Percentiles rank a stretch among this genome's conserved stretches.
Conservation (phyloP, 2,113 vertebrate genomes). For the Myanophis thanlyinensis region DNA sequence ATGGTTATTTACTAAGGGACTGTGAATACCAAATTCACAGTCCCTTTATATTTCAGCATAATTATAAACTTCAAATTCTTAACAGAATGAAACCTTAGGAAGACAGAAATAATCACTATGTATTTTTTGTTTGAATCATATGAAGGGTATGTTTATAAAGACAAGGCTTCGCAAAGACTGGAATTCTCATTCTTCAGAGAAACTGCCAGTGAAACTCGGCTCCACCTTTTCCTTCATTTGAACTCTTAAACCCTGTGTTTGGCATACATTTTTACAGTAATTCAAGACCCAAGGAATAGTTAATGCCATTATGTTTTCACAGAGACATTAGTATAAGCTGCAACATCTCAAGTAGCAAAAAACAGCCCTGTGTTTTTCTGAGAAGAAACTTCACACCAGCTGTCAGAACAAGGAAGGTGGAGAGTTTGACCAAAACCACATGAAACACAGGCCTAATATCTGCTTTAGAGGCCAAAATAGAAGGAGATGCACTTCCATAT, state of each 20-base stretch:
- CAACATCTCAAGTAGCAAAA: slow-evolving; percentile 4
- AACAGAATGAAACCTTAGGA: background rate
- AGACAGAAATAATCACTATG: background rate
- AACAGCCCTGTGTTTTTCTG: accelerated
- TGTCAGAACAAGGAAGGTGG: background rate
- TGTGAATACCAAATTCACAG: no score
- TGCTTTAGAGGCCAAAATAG: background rate
- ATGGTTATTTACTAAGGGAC: no score
- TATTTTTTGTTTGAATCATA: background rate
- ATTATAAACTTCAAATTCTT: background rate
- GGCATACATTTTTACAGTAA: slow-evolving; percentile 57
- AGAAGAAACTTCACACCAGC: background rate
- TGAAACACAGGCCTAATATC: background rate
- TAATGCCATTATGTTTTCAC: slow-evolving; percentile 48
- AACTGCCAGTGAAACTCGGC: background rate
- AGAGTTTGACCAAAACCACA: slow-evolving; percentile 7
- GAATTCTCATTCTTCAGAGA: background rate
- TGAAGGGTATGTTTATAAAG: background rate
- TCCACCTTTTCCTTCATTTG: slow-evolving; percentile 43
- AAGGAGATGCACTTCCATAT: background rate
- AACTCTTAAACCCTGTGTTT: slow-evolving; percentile 45
- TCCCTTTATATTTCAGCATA: background rate
- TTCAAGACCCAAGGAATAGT: slow-evolving; percentile 35
- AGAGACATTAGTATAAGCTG: background rate
- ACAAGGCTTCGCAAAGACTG: background rate